These are phyloP conservation scores for Liposcelis brunnea DNA, from an alignment of 2,888 invertebrate genomes.

Conservation along the genomic window DNA sequence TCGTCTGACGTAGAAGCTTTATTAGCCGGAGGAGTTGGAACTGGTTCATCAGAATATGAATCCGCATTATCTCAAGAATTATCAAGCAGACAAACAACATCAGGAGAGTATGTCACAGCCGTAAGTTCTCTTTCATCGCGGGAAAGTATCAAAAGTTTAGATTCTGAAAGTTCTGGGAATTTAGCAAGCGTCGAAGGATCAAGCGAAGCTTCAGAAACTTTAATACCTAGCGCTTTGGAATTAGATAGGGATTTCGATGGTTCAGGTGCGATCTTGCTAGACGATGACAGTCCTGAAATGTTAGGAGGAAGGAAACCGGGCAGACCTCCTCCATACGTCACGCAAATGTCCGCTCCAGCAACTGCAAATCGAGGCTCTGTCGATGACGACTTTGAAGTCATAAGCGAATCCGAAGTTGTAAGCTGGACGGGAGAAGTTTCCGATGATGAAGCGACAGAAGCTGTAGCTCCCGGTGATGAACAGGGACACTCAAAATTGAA, in stretches of 20 bases:
- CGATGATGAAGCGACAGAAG: constrained; percentile 29
- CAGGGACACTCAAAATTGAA: constrained; percentile 42
- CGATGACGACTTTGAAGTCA: constrained; percentile 25
- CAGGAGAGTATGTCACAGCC: constrained; percentile 74
- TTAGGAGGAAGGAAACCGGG: neutral
- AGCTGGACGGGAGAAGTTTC: constrained; percentile 27
- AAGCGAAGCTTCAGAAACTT: constrained; percentile 79
- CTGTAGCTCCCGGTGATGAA: constrained; percentile 27
- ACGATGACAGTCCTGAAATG: constrained; percentile 4
- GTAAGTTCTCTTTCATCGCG: constrained; percentile 73
- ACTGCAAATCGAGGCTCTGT: constrained; percentile 38
- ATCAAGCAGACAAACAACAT: constrained; percentile 55
- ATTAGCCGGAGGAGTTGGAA: constrained; percentile 37
- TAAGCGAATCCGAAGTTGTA: constrained; percentile 15
- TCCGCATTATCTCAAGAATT: constrained; percentile 62
- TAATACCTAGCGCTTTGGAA: constrained; percentile 79
- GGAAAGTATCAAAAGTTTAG: constrained; percentile 77
- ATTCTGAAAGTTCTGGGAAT: constrained; percentile 78
- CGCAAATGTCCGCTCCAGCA: constrained; percentile 22
- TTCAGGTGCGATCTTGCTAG: neutral
- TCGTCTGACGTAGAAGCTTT: constrained; percentile 79
- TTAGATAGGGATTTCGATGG: constrained; percentile 52
- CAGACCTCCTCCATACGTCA: constrained; percentile 16
- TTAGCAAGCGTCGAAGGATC: constrained; percentile 70
- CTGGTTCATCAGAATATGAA: constrained; percentile 60